phyloP scores from a whole-genome alignment of 2,888 invertebrate genomes.

The Hanleya hanleyi region DNA sequence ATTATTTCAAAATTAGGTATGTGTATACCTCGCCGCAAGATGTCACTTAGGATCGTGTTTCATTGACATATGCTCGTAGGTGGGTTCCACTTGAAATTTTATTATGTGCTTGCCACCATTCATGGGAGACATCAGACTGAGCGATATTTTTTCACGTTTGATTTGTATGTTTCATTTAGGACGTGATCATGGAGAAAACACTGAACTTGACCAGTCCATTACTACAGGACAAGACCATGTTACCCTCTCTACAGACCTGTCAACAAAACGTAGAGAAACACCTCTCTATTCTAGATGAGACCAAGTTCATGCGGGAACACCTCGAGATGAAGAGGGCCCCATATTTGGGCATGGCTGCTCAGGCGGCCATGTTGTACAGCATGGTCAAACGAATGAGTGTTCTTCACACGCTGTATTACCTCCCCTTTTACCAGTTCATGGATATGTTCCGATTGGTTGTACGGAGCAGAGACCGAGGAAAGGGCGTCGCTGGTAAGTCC shows the following conservation, averaged over 20 bases:
- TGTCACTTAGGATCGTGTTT: too few relatives aligned
- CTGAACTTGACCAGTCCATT: conserved; percentile 61
- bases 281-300: conserved; percentile 66
- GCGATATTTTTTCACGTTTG: too few relatives aligned
- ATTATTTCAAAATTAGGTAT: too few relatives aligned
- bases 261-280: conserved; percentile 63
- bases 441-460: conserved; percentile 59
- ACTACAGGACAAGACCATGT: conserved; percentile 69
- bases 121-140: too few relatives aligned
- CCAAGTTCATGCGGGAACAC: conserved; percentile 64
- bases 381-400: conserved; percentile 62
- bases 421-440: conserved; percentile 64
- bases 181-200: conserved; percentile 66
- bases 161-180: too few relatives aligned
- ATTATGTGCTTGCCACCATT: too few relatives aligned
- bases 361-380: conserved; percentile 67
- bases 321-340: conserved; percentile 66
- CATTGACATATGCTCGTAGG: too few relatives aligned
- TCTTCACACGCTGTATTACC: conserved; percentile 63
- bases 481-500: conserved; percentile 62
- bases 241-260: conserved; percentile 63
- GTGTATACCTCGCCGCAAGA: too few relatives aligned
- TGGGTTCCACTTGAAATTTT: too few relatives aligned
- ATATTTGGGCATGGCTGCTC: conserved; percentile 65
- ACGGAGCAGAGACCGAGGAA: conserved; percentile 63